A percentile compares a stretch with the other conserved stretches of the same genome.
These are phyloP conservation scores for Liparis tanakae DNA, from an alignment of 2,797 vertebrate genomes.

Conservation along the genomic window DNA sequence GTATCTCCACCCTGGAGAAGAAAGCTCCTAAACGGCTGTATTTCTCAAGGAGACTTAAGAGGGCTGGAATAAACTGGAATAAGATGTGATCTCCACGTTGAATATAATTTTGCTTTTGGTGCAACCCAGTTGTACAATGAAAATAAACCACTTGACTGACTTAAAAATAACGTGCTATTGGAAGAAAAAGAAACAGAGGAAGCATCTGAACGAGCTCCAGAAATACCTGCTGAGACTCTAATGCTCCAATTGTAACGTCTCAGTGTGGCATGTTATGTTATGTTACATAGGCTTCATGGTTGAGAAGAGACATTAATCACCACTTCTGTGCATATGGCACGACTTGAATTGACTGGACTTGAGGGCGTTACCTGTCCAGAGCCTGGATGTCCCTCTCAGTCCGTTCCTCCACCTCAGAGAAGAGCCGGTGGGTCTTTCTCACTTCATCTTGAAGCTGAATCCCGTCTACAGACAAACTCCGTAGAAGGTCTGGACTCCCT, in stretches of 20 bases:
- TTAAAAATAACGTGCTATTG: no score
- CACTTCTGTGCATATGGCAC: not conserved
- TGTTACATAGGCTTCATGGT: not conserved
- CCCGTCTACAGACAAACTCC: slow-evolving; percentile 77
- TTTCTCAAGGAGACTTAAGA: no score
- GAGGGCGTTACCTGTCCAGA: slow-evolving; percentile 69
- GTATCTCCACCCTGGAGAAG: no score
- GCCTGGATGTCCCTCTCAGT: slow-evolving; percentile 81
- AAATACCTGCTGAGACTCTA: not conserved
- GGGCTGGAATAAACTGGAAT: no score
- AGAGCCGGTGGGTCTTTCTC: slow-evolving; percentile 79
- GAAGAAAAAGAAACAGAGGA: not conserved
- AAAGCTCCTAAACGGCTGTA: no score
- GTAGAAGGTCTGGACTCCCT: slow-evolving; percentile 73
- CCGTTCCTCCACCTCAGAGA: slow-evolving; percentile 84
- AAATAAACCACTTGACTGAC: not conserved
- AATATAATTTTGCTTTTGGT: not conserved
- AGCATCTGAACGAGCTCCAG: not conserved
- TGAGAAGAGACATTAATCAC: not conserved
- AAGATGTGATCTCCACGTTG: no score
- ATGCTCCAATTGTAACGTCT: not conserved
- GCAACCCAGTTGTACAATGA: not conserved
- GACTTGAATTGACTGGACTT: not conserved
- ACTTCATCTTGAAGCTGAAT: slow-evolving; percentile 73
- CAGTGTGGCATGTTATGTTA: not conserved